Evolutionary conservation across 1,140 invertebrate species (phyloP), one percentile per base, ranked within the genome.

Genomic region (Harpegnathos saltator): DNA sequence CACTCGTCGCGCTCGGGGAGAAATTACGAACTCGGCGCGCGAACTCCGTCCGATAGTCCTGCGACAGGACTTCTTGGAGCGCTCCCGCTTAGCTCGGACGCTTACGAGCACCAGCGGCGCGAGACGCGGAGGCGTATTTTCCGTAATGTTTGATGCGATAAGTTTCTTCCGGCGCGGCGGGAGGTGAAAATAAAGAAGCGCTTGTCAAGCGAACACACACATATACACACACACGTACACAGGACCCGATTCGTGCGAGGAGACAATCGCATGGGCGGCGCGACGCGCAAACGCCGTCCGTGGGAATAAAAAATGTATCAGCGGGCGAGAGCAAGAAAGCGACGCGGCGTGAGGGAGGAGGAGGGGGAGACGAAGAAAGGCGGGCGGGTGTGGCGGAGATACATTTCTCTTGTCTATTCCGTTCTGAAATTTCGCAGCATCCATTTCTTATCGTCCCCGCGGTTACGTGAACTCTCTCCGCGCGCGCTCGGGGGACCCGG

Each of bases 361-460:
- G n/a, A 12, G 4, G 15, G 33, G 7, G 1, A 0, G 14, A 5
- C 3, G 56, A 11, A 9, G 7, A 22, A 33, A 22, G 15, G 29
- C 24, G 61, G 29, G 44, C 14, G 29, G 63, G 19, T 22, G n/a
- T n/a, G n/a, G n/a, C n/a, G 52, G 17, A 58, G 66, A 77, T 72
- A 82, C 17, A 75, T 78, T 78, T 75, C 62, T 78, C 62, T 65
- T 77, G 81, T 65, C 81, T 83, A 59, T 78, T 15, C 54, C 50
- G 50, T 56, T 44, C 48, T 56, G 52, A 86, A 86, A 85, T 85
- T 86, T 85, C 75, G 19, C 83, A 61, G 48, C 83, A 69, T 78
- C 62, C 82, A 26, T 48, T 50, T 62, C 85, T 86, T 85, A 86
- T 86, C 85, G 85, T 84, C 66, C 50, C 24, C 54, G 38, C 52